Conservation (phyloP, 2,888 invertebrate species). For the Noctua janthe region DNA sequence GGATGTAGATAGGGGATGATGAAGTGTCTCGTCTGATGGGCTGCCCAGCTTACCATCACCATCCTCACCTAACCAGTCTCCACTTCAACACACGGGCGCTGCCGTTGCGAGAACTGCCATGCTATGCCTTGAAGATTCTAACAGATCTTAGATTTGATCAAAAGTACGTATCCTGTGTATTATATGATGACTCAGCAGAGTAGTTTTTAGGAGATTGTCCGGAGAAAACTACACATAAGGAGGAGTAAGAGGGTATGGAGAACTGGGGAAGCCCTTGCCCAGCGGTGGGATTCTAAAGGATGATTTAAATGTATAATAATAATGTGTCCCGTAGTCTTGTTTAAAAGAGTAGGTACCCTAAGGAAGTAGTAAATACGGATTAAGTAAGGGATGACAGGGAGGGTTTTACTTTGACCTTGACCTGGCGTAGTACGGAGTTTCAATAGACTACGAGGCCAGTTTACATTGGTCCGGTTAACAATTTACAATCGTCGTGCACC, state of each 20-base stretch:
- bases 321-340: background rate
- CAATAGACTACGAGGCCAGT: background rate
- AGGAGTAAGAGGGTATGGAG: background rate
- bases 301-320: too few relatives aligned
- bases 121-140: constrained; percentile 93
- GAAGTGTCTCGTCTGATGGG: constrained; percentile 88
- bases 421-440: background rate
- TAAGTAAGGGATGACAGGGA: background rate
- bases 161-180: constrained; percentile 70
- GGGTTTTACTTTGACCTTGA: too few relatives aligned
- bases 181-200: background rate
- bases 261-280: background rate
- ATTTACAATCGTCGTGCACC: background rate
- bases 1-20: constrained; percentile 86
- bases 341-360: background rate
- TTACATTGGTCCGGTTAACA: background rate
- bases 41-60: constrained; percentile 89
- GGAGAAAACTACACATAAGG: background rate
- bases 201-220: background rate
- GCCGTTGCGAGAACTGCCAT: constrained; percentile 90
- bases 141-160: constrained; percentile 92
- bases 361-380: background rate
- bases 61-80: constrained; percentile 87
- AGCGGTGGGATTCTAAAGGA: background rate
- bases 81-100: constrained; percentile 90